Evolutionary conservation across 1,140 invertebrate species (phyloP).

Genomic region (Lordiphosa stackelbergi): DNA sequence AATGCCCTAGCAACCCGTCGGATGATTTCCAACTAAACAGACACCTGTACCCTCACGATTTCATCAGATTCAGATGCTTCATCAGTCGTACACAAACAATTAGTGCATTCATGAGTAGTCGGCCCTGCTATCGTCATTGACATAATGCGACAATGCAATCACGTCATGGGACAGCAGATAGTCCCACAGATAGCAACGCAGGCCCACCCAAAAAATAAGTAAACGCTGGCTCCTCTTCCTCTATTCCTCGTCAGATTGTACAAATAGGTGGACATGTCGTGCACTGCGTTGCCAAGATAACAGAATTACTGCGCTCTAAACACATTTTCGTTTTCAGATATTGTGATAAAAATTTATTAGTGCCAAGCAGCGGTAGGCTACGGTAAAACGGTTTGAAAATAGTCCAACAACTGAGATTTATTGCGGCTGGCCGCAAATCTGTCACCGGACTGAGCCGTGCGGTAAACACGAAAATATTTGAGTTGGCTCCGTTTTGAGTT

Average conservation of each 20-base stretch:
- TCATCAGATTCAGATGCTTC: too few relatives aligned
- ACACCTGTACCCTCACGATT: too few relatives aligned
- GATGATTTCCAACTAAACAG: too few relatives aligned
- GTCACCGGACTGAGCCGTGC: slow-evolving; percentile 58
- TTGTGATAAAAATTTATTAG: slow-evolving; percentile 63
- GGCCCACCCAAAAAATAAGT: slow-evolving; percentile 1
- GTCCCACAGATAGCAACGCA: slow-evolving; percentile 33
- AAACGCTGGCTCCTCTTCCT: not conserved
- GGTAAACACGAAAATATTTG: slow-evolving; percentile 71
- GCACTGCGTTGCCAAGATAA: slow-evolving; percentile 62
- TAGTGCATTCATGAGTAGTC: slow-evolving; percentile 39
- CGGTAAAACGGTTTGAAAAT: slow-evolving; percentile 28
- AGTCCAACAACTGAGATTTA: slow-evolving; percentile 61
- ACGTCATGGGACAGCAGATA: slow-evolving; percentile 45
- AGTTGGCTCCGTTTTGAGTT: slow-evolving; percentile 50
- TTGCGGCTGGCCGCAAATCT: slow-evolving; percentile 60
- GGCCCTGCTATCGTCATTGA: slow-evolving; percentile 63
- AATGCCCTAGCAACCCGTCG: too few relatives aligned
- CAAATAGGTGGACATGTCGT: slow-evolving; percentile 48
- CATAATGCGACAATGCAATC: slow-evolving; percentile 63
- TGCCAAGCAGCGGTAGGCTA: too few relatives aligned
- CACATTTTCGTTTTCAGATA: slow-evolving; percentile 50
- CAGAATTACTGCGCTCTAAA: slow-evolving; percentile 70
- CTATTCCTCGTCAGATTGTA: slow-evolving; percentile 27
- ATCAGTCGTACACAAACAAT: too few relatives aligned